These are phyloP conservation scores for Poeciliopsis presidionis DNA, from an alignment of 2,797 vertebrate genomes.

Conservation along the genomic window DNA sequence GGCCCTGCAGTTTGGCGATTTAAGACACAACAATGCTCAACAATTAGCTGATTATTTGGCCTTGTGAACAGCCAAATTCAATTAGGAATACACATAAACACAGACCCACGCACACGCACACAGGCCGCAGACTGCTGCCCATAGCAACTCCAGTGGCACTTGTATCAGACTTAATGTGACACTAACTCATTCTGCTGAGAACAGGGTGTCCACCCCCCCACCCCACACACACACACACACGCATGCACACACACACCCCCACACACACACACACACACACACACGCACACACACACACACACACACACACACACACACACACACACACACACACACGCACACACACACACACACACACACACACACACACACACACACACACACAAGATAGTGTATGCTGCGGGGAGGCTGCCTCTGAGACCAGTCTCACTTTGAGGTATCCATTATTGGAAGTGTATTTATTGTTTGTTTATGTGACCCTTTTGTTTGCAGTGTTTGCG, in stretches of 20 bases:
- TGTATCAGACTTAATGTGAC: conserved; percentile 74
- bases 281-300: conserved; percentile 9
- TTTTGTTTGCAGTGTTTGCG: conserved; percentile 74
- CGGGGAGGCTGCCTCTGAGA: conserved; percentile 66
- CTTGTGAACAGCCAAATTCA: conserved; percentile 77
- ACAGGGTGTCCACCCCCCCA: conserved; percentile 63
- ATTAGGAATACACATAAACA: conserved; percentile 65
- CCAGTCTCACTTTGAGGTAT: conserved; percentile 72
- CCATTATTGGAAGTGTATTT: conserved; percentile 76
- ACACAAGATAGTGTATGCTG: conserved; percentile 30
- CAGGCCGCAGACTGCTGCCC: conserved; percentile 54
- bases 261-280: neutral
- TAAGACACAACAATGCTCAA: conserved; percentile 73
- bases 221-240: conserved; percentile 1
- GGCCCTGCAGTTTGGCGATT: conserved; percentile 58
- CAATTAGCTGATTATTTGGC: conserved; percentile 80
- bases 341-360: neutral
- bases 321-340: conserved; percentile 3
- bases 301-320: neutral
- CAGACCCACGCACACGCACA: conserved; percentile 24
- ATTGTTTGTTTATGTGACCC: conserved; percentile 80
- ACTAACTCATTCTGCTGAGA: conserved; percentile 78
- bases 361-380: conserved; percentile 5
- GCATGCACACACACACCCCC: conserved; percentile 9
- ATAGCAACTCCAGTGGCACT: conserved; percentile 77